Conservation (phyloP, 2,888 invertebrate species). For the Cabera pusaria region DNA sequence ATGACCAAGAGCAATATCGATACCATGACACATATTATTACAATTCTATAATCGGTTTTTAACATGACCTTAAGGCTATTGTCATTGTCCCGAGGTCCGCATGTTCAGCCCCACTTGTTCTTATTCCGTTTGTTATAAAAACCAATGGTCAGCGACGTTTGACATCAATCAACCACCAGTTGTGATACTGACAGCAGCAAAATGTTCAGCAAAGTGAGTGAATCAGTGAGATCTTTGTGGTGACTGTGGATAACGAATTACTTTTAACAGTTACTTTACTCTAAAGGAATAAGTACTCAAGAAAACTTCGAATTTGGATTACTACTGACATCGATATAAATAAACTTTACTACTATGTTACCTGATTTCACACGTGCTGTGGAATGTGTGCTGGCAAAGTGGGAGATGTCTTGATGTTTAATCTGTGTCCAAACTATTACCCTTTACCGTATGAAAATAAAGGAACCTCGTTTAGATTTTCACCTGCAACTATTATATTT, state of each 20-base stretch:
- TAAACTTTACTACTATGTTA: no score
- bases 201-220: slow-evolving; percentile 69
- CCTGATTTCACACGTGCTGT: no score
- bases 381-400: no score
- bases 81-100: slow-evolving; percentile 63
- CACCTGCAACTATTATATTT: no score
- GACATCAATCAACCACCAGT: slow-evolving; percentile 63
- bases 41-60: slow-evolving; percentile 57
- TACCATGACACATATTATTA: slow-evolving; percentile 69
- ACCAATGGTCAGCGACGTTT: slow-evolving; percentile 49
- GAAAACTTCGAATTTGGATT: no score
- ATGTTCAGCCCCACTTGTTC: slow-evolving; percentile 67
- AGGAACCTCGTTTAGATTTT: no score
- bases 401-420: no score
- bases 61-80: slow-evolving; percentile 59
- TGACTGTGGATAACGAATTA: slow-evolving; percentile 10
- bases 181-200: slow-evolving; percentile 49
- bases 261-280: not conserved
- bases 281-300: no score
- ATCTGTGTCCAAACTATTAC: no score
- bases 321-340: no score
- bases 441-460: no score
- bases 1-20: slow-evolving; percentile 49
- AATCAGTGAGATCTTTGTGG: slow-evolving; percentile 13
- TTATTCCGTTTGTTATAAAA: slow-evolving; percentile 67